phyloP scores from a whole-genome alignment of 2,888 invertebrate genomes.

The Mayetiola destructor region DNA sequence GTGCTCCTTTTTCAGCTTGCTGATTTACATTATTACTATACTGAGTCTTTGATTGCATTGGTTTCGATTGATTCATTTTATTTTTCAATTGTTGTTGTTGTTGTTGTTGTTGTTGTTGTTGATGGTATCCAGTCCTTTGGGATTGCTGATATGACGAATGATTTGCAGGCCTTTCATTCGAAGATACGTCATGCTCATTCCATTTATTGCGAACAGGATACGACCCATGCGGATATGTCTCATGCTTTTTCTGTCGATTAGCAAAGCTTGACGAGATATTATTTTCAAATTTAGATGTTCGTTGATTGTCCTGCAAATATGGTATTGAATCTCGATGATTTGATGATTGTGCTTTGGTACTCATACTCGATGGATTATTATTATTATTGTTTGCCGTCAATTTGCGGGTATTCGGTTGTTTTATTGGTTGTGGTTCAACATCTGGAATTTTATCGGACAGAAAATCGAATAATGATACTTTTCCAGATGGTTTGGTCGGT shows the following conservation, averaged over 20 bases:
- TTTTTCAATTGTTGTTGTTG: constrained; percentile 2
- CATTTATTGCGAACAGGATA: not conserved
- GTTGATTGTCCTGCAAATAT: constrained; percentile 6
- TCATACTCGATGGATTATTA: not conserved
- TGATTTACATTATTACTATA: too few relatives aligned
- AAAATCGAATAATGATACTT: constrained; percentile 68
- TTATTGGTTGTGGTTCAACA: not conserved
- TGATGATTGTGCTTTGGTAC: constrained; percentile 19
- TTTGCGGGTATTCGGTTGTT: not conserved
- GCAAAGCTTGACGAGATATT: constrained; percentile 34
- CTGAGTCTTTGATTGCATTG: constrained; percentile 8
- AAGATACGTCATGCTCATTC: not conserved
- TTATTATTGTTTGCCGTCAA: not conserved
- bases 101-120: constrained; percentile 14
- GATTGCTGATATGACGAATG: not conserved
- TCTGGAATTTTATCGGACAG: constrained; percentile 55
- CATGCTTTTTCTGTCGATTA: constrained; percentile 19
- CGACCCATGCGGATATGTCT: too few relatives aligned
- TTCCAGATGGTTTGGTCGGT: constrained; percentile 56
- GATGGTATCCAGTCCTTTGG: too few relatives aligned
- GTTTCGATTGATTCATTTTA: constrained; percentile 1
- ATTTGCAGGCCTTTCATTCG: not conserved
- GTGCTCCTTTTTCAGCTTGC: constrained; percentile 15
- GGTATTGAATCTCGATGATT: constrained; percentile 20
- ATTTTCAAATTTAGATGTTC: constrained; percentile 29